phyloP scores from a whole-genome alignment of 2,888 invertebrate genomes.

The Melanophora roralis region DNA sequence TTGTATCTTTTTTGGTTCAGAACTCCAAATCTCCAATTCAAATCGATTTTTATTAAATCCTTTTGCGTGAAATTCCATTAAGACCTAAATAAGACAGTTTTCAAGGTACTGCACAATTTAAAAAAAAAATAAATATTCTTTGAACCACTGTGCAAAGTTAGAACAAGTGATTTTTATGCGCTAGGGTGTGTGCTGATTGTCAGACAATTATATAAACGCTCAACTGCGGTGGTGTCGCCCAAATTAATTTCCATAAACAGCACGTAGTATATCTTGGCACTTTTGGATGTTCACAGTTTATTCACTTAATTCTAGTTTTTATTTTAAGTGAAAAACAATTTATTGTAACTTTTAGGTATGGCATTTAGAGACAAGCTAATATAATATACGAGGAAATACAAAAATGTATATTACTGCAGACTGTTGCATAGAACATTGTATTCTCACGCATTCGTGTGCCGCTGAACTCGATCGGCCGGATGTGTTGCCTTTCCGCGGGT shows the following conservation, averaged over 20 bases:
- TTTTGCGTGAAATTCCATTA: no score
- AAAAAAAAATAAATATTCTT: no score
- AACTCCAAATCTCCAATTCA: no score
- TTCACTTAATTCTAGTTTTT: background rate
- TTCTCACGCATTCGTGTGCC: constrained; percentile 51
- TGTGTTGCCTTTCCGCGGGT: constrained; percentile 59
- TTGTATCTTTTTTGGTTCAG: no score
- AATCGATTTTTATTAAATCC: no score
- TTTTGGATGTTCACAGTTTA: constrained; percentile 56
- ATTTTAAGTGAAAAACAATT: constrained; percentile 22
- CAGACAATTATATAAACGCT: constrained; percentile 31
- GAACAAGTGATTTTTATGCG: constrained; percentile 57
- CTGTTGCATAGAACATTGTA: constrained; percentile 17
- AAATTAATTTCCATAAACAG: constrained; percentile 63
- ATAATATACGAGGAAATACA: background rate
- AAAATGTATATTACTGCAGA: background rate
- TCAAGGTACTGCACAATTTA: no score
- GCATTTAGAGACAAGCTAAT: constrained; percentile 18
- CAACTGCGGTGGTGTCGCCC: constrained; percentile 52
- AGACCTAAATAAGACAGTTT: no score
- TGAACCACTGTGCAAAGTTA: no score
- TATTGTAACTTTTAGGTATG: constrained; percentile 59
- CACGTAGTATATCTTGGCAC: constrained; percentile 41
- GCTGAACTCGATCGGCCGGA: constrained; percentile 41
- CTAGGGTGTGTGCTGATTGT: constrained; percentile 49